These are phyloP conservation scores for Centruroides sculpturatus DNA, from an alignment of 1,140 invertebrate genomes.

Conservation along the genomic window DNA sequence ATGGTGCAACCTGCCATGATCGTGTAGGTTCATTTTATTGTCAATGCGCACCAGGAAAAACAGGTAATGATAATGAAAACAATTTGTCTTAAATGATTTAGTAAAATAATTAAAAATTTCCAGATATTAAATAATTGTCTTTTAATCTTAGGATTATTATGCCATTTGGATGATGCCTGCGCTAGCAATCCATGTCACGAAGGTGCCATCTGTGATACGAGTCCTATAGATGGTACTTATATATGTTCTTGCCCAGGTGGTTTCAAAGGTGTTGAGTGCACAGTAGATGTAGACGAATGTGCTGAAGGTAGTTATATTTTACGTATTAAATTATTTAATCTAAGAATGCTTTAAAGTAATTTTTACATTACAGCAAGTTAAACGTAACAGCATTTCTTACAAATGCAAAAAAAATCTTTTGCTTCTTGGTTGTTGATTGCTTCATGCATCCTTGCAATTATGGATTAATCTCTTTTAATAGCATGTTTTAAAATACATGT, in stretches of 20 bases:
- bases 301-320: slow-evolving; percentile 55
- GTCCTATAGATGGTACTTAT: slow-evolving; percentile 85
- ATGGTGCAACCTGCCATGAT: slow-evolving; percentile 92
- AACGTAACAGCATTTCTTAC: too few relatives aligned
- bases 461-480: too few relatives aligned
- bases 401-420: too few relatives aligned
- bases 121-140: background rate
- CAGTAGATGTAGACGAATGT: slow-evolving; percentile 89
- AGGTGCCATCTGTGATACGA: slow-evolving; percentile 87
- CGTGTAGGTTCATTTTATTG: slow-evolving; percentile 88
- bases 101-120: background rate
- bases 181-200: slow-evolving; percentile 90
- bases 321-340: too few relatives aligned
- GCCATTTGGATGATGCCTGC: slow-evolving; percentile 91
- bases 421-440: too few relatives aligned
- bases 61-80: slow-evolving; percentile 37
- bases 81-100: background rate
- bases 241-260: slow-evolving; percentile 84
- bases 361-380: too few relatives aligned
- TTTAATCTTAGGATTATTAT: slow-evolving; percentile 58
- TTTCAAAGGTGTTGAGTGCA: slow-evolving; percentile 79
- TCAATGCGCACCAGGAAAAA: slow-evolving; percentile 86
- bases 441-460: too few relatives aligned
- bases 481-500: too few relatives aligned
- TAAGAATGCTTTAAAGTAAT: too few relatives aligned